Percentiles rank a stretch among this genome's conserved stretches.
phyloP scores from a whole-genome alignment of 2,797 vertebrate species.

The Remorina albescens region DNA sequence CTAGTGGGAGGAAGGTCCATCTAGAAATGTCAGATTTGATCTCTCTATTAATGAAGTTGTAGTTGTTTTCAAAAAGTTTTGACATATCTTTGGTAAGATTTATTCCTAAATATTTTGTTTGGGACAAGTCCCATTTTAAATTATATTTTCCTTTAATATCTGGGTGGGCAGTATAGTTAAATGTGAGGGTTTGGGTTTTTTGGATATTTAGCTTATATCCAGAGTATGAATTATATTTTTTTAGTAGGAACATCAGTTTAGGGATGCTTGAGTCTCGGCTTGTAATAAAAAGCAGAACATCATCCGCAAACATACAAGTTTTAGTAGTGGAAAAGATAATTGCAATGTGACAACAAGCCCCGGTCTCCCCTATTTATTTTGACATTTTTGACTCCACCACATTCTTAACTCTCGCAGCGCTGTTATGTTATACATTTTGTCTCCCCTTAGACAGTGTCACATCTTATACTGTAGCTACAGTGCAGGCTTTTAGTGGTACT shows the following conservation, averaged over 20 bases:
- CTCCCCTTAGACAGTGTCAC: too few relatives aligned
- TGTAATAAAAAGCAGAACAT: constrained; percentile 12
- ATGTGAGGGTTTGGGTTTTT: neutral
- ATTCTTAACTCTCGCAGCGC: too few relatives aligned
- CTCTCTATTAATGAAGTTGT: too few relatives aligned
- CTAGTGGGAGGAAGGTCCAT: too few relatives aligned
- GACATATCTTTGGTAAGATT: neutral
- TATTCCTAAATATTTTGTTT: constrained; percentile 9
- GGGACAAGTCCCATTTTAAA: neutral
- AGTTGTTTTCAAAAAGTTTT: neutral
- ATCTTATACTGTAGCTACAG: too few relatives aligned
- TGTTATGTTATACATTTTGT: too few relatives aligned
- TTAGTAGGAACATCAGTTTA: constrained; percentile 5
- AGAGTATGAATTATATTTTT: constrained; percentile 5
- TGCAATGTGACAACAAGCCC: too few relatives aligned
- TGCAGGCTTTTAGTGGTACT: too few relatives aligned
- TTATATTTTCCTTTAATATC: neutral
- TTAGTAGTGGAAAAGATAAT: neutral
- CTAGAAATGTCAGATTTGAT: too few relatives aligned
- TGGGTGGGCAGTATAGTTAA: neutral
- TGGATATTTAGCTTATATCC: constrained; percentile 2
- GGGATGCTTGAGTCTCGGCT: constrained; percentile 2
- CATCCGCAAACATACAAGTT: constrained; percentile 7
- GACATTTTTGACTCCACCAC: too few relatives aligned
- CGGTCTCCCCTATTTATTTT: too few relatives aligned